Percentiles rank a stretch among this genome's conserved stretches.
These are phyloP conservation scores for Tiliqua scincoides DNA, from an alignment of 2,113 vertebrate species.

Conservation along the genomic window DNA sequence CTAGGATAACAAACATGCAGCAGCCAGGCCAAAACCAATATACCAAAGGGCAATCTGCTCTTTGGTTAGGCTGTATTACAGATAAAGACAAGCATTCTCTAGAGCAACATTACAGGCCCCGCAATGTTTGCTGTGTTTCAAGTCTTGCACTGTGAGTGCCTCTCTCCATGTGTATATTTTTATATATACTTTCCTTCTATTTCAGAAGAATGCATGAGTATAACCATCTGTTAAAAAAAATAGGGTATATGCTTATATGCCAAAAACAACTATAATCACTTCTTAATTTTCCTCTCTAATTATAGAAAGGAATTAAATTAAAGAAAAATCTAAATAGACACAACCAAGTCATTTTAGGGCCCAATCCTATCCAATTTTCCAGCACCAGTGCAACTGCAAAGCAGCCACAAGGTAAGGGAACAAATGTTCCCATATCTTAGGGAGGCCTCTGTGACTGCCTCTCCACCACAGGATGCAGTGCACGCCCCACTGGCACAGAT, in stretches of 20 bases:
- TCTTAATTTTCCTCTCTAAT: neutral
- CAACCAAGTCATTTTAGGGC: neutral
- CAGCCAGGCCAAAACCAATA: slow-evolving; percentile 39
- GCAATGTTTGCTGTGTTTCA: neutral
- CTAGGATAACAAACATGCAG: slow-evolving; percentile 49
- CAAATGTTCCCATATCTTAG: too few relatives aligned
- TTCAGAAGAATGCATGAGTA: neutral
- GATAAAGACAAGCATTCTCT: accelerated
- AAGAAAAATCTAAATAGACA: neutral
- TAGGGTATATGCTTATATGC: neutral
- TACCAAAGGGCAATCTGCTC: slow-evolving; percentile 8
- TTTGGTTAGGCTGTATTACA: neutral
- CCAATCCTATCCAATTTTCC: too few relatives aligned
- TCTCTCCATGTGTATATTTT: accelerated
- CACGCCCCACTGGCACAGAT: too few relatives aligned
- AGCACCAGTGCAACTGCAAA: too few relatives aligned
- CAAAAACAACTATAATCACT: neutral
- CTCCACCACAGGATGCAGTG: too few relatives aligned
- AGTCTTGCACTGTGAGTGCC: accelerated
- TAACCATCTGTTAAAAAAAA: neutral
- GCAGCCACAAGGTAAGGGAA: too few relatives aligned
- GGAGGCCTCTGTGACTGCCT: too few relatives aligned
- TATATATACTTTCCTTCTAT: neutral
- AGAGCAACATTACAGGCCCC: neutral
- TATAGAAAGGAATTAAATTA: accelerated